Percentiles rank a stretch among this genome's conserved stretches.
phyloP scores from a whole-genome alignment of 2,113 vertebrate genomes.

The Melozone crissalis region DNA sequence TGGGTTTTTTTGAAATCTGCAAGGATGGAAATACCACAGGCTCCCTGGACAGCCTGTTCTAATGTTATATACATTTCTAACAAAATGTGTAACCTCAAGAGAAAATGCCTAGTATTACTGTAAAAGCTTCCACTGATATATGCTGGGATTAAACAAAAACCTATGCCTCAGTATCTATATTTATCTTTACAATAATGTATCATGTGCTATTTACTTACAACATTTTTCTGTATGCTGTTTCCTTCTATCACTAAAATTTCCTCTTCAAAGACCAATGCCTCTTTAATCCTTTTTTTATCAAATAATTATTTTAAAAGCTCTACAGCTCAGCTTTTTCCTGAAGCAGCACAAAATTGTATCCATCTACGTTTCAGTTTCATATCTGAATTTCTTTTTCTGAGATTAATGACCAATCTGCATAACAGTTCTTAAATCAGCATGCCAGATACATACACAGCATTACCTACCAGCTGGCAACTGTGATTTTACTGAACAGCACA shows the following conservation, averaged over 20 bases:
- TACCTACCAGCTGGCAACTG: background rate
- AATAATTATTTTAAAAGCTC: background rate
- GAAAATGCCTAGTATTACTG: background rate
- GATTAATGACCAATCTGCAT: background rate
- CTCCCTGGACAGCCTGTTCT: background rate
- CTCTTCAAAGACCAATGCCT: background rate
- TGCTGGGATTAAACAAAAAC: background rate
- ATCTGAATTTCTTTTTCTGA: background rate
- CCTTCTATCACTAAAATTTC: background rate
- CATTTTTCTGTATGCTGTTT: background rate
- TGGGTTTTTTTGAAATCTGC: background rate
- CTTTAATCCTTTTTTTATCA: conserved; percentile 6
- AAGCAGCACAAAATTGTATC: background rate
- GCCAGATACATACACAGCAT: background rate
- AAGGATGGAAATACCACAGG: background rate
- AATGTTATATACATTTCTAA: background rate
- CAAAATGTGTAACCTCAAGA: background rate
- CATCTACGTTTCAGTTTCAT: background rate
- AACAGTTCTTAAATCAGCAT: background rate
- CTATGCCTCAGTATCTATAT: background rate
- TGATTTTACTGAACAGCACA: background rate
- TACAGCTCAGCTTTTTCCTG: background rate
- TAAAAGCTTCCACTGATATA: background rate
- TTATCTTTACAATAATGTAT: background rate
- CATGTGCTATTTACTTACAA: background rate